A percentile compares a stretch with the other conserved stretches of the same genome.
phyloP scores from a whole-genome alignment of 2,888 invertebrate genomes.

The Sialis fuliginosa region DNA sequence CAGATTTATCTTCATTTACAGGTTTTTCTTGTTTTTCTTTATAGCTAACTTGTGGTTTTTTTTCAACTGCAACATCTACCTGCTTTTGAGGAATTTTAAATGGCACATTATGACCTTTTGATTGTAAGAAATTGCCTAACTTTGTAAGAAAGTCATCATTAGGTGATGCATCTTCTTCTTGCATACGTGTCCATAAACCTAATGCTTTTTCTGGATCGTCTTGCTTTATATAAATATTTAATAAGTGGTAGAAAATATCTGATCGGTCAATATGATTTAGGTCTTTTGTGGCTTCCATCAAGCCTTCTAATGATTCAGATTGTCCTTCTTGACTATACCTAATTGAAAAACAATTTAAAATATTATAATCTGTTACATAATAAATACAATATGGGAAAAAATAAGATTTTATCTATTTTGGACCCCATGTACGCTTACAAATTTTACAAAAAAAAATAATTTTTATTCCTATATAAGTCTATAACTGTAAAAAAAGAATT shows the following conservation, averaged over 20 bases:
- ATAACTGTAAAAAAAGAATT: too few species aligned
- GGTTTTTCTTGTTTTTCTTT: constrained; percentile 1
- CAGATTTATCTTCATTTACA: constrained; percentile 8
- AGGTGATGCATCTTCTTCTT: constrained; percentile 63
- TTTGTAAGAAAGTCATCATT: constrained; percentile 45
- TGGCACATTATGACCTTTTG: constrained; percentile 47
- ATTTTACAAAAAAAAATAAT: too few species aligned
- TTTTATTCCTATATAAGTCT: too few species aligned
- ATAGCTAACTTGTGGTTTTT: constrained; percentile 3
- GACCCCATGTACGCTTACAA: too few species aligned
- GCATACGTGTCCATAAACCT: constrained; percentile 65
- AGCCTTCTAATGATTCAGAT: constrained; percentile 46
- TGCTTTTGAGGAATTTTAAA: constrained; percentile 39
- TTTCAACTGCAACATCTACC: constrained; percentile 9
- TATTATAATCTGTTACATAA: too few species aligned
- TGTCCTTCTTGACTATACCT: constrained; percentile 36
- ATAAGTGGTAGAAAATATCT: constrained; percentile 56
- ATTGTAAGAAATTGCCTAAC: constrained; percentile 45
- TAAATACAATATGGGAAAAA: too few species aligned
- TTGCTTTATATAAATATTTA: constrained; percentile 53
- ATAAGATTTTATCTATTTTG: too few species aligned
- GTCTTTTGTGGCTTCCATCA: constrained; percentile 62
- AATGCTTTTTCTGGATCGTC: constrained; percentile 58
- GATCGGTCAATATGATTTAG: constrained; percentile 56
- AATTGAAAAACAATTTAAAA: too few species aligned